Evolutionary conservation across 2,888 invertebrate genomes (phyloP), one percentile per base, ranked within the genome.

Genomic region (Argyra leucocephala): DNA sequence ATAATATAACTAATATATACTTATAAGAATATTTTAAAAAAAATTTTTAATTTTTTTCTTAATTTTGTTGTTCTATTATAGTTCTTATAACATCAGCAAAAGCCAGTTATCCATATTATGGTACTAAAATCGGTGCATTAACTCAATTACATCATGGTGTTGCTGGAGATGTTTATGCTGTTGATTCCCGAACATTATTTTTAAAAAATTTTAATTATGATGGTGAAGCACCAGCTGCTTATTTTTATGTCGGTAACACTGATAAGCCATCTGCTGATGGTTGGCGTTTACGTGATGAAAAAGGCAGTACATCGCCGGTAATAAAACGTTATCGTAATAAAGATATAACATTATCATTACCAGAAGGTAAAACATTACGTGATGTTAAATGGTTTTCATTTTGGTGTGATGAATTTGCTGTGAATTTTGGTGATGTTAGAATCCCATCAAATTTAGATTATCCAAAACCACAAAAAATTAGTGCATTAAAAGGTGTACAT

Each of bases 141-240:
- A 86, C 87, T 63, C 85, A 88, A 79, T 83, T 91, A 71, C 89
- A 93, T 79, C 93, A 93, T 79, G 90, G 87, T 71, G 91, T 93
- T 72, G 87, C 87, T 70, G 95, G 94, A 12, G 87, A 87, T 74
- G 91, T 94, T 65, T 94, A 86, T 79, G 93, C 92, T 6, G 91
- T 94, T 1, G 94, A 95, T 80, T 88, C 91, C 63, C 83, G 91
- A 73, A 95, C 94, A 63, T 80, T 95, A 66, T 91, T 89, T 81
- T 84, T 95, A 72, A 88, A 91, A 77, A 90, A 90, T 81, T 93
- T 94, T 81, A 89, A 87, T 70, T 95, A 94, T 78, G 94, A 94
- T 74, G 95, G 95, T 66, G 90, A 91, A 78, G 94, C 92, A 63
- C 93, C 94, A 77, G 94, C 93, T 73, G 94, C 93, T 21, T 94